Evolutionary conservation across 1,140 invertebrate species (phyloP).

Genomic region (Trichonephila clavipes): DNA sequence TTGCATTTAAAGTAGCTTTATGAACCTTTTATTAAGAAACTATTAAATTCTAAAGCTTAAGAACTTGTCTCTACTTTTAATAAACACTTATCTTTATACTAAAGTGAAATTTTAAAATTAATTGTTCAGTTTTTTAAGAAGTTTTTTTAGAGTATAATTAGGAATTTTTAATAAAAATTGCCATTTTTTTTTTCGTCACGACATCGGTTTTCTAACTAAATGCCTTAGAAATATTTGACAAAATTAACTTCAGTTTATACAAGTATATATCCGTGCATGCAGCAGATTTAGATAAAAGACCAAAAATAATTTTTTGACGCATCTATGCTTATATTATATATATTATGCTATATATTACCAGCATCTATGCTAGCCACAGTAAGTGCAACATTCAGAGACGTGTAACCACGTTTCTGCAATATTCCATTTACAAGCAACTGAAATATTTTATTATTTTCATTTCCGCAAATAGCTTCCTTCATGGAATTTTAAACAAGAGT

Average conservation of each 20-base stretch:
- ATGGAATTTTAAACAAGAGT: too few species aligned
- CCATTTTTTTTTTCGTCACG: background rate
- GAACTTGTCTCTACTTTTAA: background rate
- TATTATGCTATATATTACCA: too few species aligned
- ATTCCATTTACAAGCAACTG: too few species aligned
- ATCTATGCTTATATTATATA: too few species aligned
- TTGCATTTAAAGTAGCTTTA: background rate
- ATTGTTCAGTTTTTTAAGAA: background rate
- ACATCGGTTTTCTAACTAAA: background rate
- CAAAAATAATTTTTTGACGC: too few species aligned
- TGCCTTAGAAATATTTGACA: background rate
- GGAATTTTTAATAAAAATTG: background rate
- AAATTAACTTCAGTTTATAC: background rate
- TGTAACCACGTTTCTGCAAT: too few species aligned
- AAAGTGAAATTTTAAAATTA: background rate
- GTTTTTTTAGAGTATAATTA: background rate
- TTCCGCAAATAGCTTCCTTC: too few species aligned
- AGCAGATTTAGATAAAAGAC: too few species aligned
- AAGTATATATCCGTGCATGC: background rate
- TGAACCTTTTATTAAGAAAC: background rate
- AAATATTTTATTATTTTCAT: too few species aligned
- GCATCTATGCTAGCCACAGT: too few species aligned
- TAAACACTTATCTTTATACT: background rate
- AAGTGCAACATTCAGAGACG: too few species aligned
- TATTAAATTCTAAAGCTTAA: background rate